Base-by-base conservation (phyloP, 2,113 vertebrate species). In the Ia io region DNA sequence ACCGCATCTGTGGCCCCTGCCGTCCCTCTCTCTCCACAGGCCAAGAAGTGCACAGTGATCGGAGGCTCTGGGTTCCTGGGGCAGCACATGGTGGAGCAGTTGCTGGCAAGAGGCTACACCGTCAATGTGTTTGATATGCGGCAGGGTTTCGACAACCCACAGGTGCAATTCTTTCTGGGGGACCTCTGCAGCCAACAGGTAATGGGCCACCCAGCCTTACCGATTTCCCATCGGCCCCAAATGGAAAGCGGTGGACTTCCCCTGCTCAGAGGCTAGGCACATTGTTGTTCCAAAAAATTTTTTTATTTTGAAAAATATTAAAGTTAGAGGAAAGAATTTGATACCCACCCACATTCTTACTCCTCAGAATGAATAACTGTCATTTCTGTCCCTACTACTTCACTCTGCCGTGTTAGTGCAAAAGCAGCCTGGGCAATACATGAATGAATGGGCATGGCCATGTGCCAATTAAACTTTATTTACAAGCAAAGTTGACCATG, bases 11-110 rank as follows among this genome's bases (percentile, higher is more conserved):
- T 80, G 47, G 1, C 37, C 17, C 0, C 20, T 88, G 14, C 56
- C 1, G 18, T 37, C 11, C 30, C 1, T 89, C 49, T 53, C 51
- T 82, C 63, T 93, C 95, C 65, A 1, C 98, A 99, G 99, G 98
- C 98, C 47, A 99, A 98, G 94, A 98, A 97, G 16, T 99, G 99
- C 78, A 97, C 98, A 0, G 99, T 99, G 40, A 99, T 99, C 0
- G 99, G 99, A 0, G 99, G 99, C 14, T 99, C 99, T 0, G 99
- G 99, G 0, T 99, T 99, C 98, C 97, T 99, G 79, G 99, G 99
- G 8, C 98, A 98, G 97, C 99, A 99, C 98, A 73, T 99, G 97
- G 99, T 99, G 97, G 99, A 99, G 97, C 98, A 98, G 95, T 97
- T 99, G 80, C 76, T 99, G 97, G 98, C 98, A 3, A 98, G 96